Evolutionary conservation across 2,113 vertebrate species (phyloP), one percentile per base, ranked within the genome.

Genomic region (Chionomys nivalis): DNA sequence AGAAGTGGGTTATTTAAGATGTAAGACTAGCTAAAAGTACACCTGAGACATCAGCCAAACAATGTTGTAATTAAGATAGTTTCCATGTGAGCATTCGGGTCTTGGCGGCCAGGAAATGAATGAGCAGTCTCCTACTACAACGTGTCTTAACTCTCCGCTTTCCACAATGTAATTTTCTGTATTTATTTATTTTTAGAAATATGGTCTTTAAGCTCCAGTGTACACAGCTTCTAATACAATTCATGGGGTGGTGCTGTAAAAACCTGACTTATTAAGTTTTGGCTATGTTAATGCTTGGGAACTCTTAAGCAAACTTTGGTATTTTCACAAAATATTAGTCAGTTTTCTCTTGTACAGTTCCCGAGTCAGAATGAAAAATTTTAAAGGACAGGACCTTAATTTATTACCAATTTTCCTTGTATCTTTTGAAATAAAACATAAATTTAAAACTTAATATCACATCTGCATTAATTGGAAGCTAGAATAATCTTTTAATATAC

Each of bases 221-320:
- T 96, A 55, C 10, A 39, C 97, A 96, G 97, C 95, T 68, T 97
- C 24, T 90, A 96, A 97, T 87, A 97, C 83, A 96, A 97, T 85
- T 91, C 36, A 58, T n/a, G n/a, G 19, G 11, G 5, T 36, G 52
- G 52, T 39, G 36, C 52, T 82, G n/a, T 81, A 58, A 14, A 82
- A 61, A 82, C n/a, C 21, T 7, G 19, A 55, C 10, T 26, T 39
- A 65, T 39, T 87, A 63, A 92, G 21, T 78, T 79, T 72, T 92
- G 5, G 21, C 77, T 87, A 42, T 65, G 61, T 93, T 93, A 93
- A 63, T 77, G 87, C 36, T 39, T 87, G n/a, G 85, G 94, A 63
- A 76, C 1, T 81, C 8, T 90, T 88, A n/a, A 3, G 39, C 75
- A 1, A 88, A 14, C 31, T 65, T 88, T 19, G 89, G 36, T 91